Evolutionary conservation across 2,888 invertebrate genomes (phyloP), one percentile per base, ranked within the genome.

Genomic region (Athalia rosae): DNA sequence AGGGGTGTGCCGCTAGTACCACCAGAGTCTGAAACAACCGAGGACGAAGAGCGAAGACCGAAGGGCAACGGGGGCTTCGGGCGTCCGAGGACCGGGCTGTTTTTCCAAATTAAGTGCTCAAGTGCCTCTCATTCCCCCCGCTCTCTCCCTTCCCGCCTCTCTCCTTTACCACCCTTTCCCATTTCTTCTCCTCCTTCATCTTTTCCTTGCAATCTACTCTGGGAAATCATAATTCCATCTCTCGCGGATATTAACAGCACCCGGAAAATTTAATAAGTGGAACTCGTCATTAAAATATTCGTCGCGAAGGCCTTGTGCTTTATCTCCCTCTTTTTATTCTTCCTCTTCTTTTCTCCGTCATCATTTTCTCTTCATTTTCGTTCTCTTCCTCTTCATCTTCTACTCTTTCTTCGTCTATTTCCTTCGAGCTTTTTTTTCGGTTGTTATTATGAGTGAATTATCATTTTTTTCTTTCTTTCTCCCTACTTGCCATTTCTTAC

Each of bases 101-200:
- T 67, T 67, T 67, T 67, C 50, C 67, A 67, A 67, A 67, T 67
- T 67, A 67, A 53, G 50, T 50, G 67, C 50, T 50, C 28, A 48
- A 48, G 67, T 50, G 67, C 28, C 67, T 67, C 50, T 11, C 11
- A 50, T 53, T 7, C 28, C 28, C 28, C 45, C 64, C 64, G 4
- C 47, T n/a, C 3, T n/a, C 11, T 11, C 11, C 64, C 64, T 47
- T 13, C 13, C n/a, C 11, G 3, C 8, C 15, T 64, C 15, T 8
- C 64, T 43, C 47, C 47, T 7, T 28, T 28, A n/a, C 64, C 64
- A 4, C 64, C 7, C 3, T 9, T 43, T 11, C n/a, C 64, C 13
- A 47, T 13, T 8, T 4, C 45, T 3, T 7, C 15, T 64, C 15
- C 47, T 47, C 15, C 47, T 15, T 7, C 13, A 64, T 47, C 64